Conservation (phyloP, 1,140 invertebrate species). For the Ericerus pela region DNA sequence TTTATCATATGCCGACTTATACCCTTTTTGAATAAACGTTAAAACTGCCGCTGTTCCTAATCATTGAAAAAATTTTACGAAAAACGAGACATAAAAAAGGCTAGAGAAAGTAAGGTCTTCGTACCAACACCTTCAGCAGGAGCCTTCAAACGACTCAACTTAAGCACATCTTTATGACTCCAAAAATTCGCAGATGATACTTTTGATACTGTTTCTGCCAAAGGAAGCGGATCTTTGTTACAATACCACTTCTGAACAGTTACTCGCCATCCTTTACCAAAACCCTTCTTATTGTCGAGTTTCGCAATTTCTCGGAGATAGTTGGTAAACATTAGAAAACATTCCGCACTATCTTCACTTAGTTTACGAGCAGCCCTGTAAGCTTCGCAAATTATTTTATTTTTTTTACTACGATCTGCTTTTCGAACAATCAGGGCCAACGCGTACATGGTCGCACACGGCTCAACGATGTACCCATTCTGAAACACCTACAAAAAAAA, state of each 20-base stretch:
- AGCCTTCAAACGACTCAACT: neutral
- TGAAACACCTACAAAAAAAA: neutral
- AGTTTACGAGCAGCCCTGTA: neutral
- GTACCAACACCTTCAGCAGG: neutral
- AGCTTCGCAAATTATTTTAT: neutral
- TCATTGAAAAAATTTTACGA: no score
- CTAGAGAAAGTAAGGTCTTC: neutral
- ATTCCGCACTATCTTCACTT: neutral
- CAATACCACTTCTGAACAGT: slow-evolving; percentile 2
- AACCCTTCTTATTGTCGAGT: neutral
- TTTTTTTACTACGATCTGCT: slow-evolving; percentile 2
- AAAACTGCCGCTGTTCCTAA: neutral
- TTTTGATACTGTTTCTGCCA: neutral
- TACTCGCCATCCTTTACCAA: slow-evolving; percentile 5
- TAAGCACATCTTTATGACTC: neutral
- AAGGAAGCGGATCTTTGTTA: neutral
- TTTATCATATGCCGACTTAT: neutral
- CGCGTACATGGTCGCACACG: neutral
- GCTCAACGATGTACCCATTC: neutral
- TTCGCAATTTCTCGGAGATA: neutral
- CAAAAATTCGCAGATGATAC: neutral
- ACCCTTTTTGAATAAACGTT: neutral
- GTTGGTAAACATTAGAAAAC: neutral
- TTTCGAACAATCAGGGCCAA: neutral
- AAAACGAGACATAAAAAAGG: no score